phyloP scores from a whole-genome alignment of 2,888 invertebrate genomes.

The Lithophane leautieri region DNA sequence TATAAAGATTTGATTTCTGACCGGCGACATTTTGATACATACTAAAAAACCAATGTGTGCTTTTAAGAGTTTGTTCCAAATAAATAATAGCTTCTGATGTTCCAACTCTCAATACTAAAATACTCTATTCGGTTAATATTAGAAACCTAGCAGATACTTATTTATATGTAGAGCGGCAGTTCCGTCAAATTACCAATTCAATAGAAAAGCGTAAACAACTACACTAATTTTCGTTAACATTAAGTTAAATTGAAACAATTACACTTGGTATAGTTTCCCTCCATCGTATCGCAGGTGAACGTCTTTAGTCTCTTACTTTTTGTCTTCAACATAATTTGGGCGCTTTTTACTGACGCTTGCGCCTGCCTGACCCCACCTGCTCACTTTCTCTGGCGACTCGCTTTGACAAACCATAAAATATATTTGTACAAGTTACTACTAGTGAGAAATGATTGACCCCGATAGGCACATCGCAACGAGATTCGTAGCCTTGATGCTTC shows the following conservation, averaged over 20 bases:
- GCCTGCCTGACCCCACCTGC: slow-evolving; percentile 61
- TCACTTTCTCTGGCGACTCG: slow-evolving; percentile 76
- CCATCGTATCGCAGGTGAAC: slow-evolving; percentile 69
- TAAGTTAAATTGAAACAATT: slow-evolving; percentile 64
- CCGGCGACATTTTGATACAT: background rate
- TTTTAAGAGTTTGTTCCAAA: background rate
- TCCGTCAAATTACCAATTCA: slow-evolving; percentile 22
- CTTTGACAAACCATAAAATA: slow-evolving; percentile 74
- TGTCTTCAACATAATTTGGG: slow-evolving; percentile 73
- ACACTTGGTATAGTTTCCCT: slow-evolving; percentile 57
- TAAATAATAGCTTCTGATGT: background rate
- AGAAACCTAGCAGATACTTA: slow-evolving; percentile 8
- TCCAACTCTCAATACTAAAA: background rate
- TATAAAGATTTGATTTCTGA: background rate
- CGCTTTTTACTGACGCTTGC: slow-evolving; percentile 68
- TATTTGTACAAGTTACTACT: slow-evolving; percentile 60
- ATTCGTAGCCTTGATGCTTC: slow-evolving; percentile 53
- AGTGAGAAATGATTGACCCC: slow-evolving; percentile 65
- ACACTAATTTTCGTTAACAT: slow-evolving; percentile 51
- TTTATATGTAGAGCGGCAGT: slow-evolving; percentile 24
- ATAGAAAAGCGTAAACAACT: slow-evolving; percentile 39
- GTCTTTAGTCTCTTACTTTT: slow-evolving; percentile 73
- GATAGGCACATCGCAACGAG: slow-evolving; percentile 45
- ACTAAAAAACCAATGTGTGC: background rate
- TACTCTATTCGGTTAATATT: background rate